Conservation (phyloP, 2,113 vertebrate species). For the Morone chrysops region DNA sequence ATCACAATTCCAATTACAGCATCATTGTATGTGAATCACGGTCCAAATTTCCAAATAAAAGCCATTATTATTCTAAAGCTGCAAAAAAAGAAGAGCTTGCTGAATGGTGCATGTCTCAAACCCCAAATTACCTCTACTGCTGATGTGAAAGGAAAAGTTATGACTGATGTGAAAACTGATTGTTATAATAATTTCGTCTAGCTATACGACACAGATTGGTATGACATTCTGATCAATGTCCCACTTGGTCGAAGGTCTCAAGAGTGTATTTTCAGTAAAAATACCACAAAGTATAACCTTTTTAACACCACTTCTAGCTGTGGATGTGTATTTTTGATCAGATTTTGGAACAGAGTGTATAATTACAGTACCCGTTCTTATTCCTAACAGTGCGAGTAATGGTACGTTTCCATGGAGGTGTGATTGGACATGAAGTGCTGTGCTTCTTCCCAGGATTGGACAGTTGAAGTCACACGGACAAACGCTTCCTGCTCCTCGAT, state of each 20-base stretch:
- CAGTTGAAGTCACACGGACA: too few species aligned
- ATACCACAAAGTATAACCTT: background rate
- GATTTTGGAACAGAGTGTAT: too few species aligned
- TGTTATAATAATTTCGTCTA: background rate
- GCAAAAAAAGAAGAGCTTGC: background rate
- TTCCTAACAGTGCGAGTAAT: too few species aligned
- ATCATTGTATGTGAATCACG: background rate
- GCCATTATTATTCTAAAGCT: background rate
- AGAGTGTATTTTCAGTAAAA: conserved; percentile 4
- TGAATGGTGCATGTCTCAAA: background rate
- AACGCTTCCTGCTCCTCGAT: too few species aligned
- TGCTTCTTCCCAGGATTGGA: too few species aligned
- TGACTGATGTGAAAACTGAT: background rate
- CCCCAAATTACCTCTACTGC: background rate
- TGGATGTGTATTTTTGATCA: too few species aligned
- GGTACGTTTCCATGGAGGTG: too few species aligned
- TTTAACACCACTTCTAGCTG: too few species aligned
- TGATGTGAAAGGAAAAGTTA: background rate
- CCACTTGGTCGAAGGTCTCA: background rate
- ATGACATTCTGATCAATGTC: background rate
- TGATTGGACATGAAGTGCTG: too few species aligned
- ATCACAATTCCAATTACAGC: conserved; percentile 11
- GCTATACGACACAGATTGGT: background rate
- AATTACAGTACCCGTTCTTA: too few species aligned
- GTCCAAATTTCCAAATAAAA: conserved; percentile 2